A percentile compares a stretch with the other conserved stretches of the same genome.
Evolutionary conservation across 37 sponge, comb jelly and placozoan species (phyloP).

Genomic region (Dysidea cf. avara): DNA sequence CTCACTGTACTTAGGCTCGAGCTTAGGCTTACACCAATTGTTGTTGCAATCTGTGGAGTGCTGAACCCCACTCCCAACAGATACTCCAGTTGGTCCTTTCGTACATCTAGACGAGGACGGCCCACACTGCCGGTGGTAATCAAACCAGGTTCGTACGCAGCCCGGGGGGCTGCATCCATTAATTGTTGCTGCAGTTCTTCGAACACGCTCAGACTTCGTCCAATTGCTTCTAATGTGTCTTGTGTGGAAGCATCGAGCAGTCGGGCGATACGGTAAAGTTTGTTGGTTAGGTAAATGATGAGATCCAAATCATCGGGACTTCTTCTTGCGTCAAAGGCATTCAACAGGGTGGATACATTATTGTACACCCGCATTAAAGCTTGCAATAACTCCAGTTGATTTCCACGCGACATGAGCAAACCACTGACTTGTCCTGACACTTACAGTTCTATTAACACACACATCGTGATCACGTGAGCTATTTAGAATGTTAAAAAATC

Average conservation of each 20-base stretch:
- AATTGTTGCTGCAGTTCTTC: not conserved
- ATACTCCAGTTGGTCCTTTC: slow-evolving; percentile 6
- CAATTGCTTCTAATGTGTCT: not conserved
- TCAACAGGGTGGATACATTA: too few species aligned
- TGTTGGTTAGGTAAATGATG: not conserved
- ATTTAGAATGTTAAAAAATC: too few species aligned
- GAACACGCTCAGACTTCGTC: not conserved
- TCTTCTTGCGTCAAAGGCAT: not conserved
- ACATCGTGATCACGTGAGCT: too few species aligned
- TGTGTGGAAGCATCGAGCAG: not conserved
- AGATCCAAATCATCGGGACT: not conserved
- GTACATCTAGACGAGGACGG: not conserved
- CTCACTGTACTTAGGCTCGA: slow-evolving; percentile 6
- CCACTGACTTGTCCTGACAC: too few species aligned
- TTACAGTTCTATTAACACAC: too few species aligned
- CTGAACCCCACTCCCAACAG: not conserved
- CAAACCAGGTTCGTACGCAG: too few species aligned
- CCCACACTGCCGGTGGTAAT: not conserved
- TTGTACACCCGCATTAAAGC: too few species aligned
- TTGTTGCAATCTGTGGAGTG: not conserved
- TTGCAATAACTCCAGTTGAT: too few species aligned
- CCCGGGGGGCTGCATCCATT: not conserved
- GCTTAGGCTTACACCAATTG: slow-evolving; percentile 5
- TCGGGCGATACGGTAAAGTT: not conserved
- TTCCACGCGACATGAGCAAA: too few species aligned